Conservation (phyloP, 2,888 invertebrate genomes). For the Pheosia tremula region DNA sequence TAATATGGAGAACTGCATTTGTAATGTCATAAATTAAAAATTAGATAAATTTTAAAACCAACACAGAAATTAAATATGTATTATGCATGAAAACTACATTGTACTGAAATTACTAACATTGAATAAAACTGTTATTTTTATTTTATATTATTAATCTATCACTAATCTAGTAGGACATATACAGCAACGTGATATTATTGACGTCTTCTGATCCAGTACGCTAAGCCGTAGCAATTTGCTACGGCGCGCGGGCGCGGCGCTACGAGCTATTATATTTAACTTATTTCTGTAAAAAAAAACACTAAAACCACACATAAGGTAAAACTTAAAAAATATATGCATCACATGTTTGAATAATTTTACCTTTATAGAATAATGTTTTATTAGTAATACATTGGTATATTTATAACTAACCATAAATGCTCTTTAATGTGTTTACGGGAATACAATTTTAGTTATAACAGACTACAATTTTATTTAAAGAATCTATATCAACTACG, state of each 20-base stretch:
- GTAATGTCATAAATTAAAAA: not conserved
- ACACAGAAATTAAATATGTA: not conserved
- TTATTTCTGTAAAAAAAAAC: not conserved
- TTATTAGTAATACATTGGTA: no score
- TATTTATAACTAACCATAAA: no score
- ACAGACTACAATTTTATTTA: no score
- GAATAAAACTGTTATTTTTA: not conserved
- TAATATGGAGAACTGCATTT: not conserved
- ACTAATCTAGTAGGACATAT: slow-evolving; percentile 23
- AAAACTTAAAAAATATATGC: no score
- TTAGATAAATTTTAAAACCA: not conserved
- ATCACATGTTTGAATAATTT: no score
- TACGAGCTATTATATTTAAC: slow-evolving; percentile 16
- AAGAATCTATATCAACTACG: no score
- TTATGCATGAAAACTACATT: not conserved
- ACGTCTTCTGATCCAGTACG: slow-evolving; percentile 9
- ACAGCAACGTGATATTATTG: slow-evolving; percentile 1
- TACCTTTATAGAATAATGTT: no score
- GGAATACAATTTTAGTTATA: no score
- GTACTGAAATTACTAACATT: slow-evolving; percentile 5
- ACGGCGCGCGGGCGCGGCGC: slow-evolving; percentile 27
- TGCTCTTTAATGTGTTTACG: no score
- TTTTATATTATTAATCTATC: slow-evolving; percentile 11
- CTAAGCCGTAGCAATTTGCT: slow-evolving; percentile 42
- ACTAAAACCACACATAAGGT: not conserved